Base-by-base conservation (phyloP, 2,888 invertebrate species). In the Idaea dimidiata region DNA sequence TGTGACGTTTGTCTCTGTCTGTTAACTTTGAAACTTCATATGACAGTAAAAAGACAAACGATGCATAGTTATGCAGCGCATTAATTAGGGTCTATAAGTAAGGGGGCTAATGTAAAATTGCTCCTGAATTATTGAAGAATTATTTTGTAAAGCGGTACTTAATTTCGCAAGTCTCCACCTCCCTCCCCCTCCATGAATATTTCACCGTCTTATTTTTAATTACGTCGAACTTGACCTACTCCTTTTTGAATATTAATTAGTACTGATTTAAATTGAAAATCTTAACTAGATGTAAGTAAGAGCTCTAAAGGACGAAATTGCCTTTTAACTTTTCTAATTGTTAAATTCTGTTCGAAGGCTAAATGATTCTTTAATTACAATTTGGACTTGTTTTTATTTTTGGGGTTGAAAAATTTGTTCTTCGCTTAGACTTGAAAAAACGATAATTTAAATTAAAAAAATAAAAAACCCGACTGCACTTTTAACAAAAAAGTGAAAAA, bases 201-300 rank as follows among this genome's bases (percentile, higher is more conserved):
- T 43, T 43, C 14, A 14, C 43, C 43, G 43, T 43, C 43, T 43
- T 43, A 43, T 57, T 63, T 62, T 31, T 66, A 68, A 69, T 70
- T 62, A 71, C 66, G 63, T 59, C 63, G 59, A 68, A 66, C 67
- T 70, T 66, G 71, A 68, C 70, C 70, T 43, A 59, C 59, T 66
- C 62, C 57, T 54, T 43, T 55, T 56, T 16, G 6, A 59, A 54
- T 17, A 60, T 64, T 69, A 62, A 69, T 67, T 67, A 70, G 62
- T 63, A 62, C 59, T 64, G 60, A 63, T 67, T 68, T 58, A 60
- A 66, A 68, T 63, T 64, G 66, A 65, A 62, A 65, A 61, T 62
- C 66, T 60, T 63, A 56, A 64, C 64, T 66, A 66, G 63, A 60
- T 60, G 61, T 16, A 54, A 62, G 61, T 16, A 54, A 62, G 55